Conservation (phyloP, 2,113 vertebrate genomes). For the Mustelus asterias region DNA sequence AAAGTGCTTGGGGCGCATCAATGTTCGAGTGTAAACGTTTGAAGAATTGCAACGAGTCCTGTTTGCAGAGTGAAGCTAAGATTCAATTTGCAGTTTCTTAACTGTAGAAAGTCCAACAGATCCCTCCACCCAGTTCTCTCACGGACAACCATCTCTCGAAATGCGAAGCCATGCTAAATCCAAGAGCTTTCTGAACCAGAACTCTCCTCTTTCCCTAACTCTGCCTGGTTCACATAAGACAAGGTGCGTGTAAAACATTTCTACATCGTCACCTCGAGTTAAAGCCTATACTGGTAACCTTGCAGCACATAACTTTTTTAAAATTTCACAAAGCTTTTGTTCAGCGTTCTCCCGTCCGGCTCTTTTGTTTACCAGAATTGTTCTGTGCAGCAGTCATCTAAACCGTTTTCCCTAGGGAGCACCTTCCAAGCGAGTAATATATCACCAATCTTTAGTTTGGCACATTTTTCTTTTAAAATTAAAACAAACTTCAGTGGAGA, state of each 20-base stretch:
- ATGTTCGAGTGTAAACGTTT: neutral
- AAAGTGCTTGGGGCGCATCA: neutral
- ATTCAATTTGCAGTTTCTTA: neutral
- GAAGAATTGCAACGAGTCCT: neutral
- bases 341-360: neutral
- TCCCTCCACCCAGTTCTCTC: neutral
- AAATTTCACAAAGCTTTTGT: neutral
- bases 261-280: neutral
- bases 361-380: neutral
- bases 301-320: neutral
- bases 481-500: neutral
- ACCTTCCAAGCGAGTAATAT: neutral
- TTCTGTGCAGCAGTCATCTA: neutral
- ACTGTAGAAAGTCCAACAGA: neutral
- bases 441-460: neutral
- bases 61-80: neutral
- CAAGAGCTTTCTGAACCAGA: neutral
- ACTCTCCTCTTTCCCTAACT: neutral
- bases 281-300: neutral
- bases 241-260: neutral
- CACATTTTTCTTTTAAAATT: neutral
- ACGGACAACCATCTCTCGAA: neutral
- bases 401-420: neutral
- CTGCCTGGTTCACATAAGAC: neutral
- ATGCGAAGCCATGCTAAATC: neutral